Evolutionary conservation across 2,888 invertebrate species (phyloP).

Genomic region (Eilema sororculum): DNA sequence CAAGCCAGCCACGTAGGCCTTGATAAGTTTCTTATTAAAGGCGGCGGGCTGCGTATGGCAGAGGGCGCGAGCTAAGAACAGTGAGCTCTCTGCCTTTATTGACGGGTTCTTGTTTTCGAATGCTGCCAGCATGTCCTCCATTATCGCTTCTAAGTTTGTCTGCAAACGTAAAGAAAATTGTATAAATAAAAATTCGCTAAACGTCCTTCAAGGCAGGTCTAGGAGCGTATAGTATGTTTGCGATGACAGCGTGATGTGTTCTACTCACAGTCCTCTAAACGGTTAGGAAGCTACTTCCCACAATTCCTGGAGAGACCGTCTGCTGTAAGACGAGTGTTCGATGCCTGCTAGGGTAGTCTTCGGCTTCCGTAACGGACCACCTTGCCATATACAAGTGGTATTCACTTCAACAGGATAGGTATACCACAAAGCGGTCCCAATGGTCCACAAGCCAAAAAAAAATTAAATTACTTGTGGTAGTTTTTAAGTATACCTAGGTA

Average conservation of each 20-base stretch:
- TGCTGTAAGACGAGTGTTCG: no score
- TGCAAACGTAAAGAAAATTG: conserved; percentile 67
- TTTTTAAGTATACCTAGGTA: no score
- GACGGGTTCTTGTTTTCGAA: conserved; percentile 97
- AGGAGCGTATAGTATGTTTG: no score
- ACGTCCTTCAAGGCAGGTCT: no score
- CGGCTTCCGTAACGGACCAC: not conserved
- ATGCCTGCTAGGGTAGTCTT: no score
- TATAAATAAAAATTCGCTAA: not conserved
- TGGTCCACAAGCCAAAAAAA: no score
- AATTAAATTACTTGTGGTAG: not conserved
- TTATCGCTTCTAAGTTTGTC: conserved; percentile 93
- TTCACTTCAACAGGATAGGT: no score
- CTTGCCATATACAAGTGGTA: not conserved
- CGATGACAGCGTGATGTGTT: no score
- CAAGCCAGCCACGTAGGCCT: conserved; percentile 92
- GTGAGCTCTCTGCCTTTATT: conserved; percentile 94
- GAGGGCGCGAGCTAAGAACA: conserved; percentile 94
- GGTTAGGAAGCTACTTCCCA: not conserved
- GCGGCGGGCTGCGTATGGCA: conserved; percentile 92
- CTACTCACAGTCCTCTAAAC: not conserved
- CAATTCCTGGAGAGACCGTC: no score
- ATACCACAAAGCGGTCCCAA: no score
- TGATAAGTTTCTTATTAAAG: conserved; percentile 96
- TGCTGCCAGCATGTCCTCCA: conserved; percentile 94